Conservation (phyloP, 2,113 vertebrate species). For the Vidua chalybeata region DNA sequence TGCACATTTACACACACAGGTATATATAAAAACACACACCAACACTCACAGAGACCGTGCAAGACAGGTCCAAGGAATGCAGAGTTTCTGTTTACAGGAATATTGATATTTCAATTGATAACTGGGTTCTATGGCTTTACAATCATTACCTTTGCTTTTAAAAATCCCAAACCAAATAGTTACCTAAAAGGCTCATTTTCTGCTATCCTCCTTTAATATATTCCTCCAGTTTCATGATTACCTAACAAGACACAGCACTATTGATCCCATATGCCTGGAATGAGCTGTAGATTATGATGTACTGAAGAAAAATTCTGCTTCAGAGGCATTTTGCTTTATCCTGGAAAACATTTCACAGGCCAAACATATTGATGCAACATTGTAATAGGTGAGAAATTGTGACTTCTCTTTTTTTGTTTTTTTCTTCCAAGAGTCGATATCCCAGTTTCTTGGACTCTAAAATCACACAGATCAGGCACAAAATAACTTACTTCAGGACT, state of each 20-base stretch:
- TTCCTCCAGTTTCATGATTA: not conserved
- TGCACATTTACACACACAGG: not conserved
- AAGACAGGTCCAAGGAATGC: not conserved
- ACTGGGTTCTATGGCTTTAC: not conserved
- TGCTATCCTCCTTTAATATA: not conserved
- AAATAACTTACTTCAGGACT: not conserved
- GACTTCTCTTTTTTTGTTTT: not conserved
- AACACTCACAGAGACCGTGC: not conserved
- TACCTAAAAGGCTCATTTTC: not conserved
- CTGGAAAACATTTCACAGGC: not conserved
- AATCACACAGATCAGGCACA: not conserved
- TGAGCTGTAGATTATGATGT: constrained; percentile 33
- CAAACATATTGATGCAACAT: constrained; percentile 2
- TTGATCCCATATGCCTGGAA: not conserved
- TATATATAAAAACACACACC: not conserved
- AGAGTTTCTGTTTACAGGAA: not conserved
- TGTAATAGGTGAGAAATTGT: not conserved
- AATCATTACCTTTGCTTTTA: not conserved
- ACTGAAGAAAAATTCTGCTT: not conserved
- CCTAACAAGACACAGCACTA: constrained; percentile 16
- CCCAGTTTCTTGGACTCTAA: not conserved
- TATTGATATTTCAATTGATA: not conserved
- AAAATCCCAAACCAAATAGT: not conserved
- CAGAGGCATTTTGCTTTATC: not conserved
- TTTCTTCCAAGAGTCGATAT: not conserved